Conservation (phyloP, 37 sponge, comb jelly and placozoan genomes). For the Spongilla lacustris region DNA sequence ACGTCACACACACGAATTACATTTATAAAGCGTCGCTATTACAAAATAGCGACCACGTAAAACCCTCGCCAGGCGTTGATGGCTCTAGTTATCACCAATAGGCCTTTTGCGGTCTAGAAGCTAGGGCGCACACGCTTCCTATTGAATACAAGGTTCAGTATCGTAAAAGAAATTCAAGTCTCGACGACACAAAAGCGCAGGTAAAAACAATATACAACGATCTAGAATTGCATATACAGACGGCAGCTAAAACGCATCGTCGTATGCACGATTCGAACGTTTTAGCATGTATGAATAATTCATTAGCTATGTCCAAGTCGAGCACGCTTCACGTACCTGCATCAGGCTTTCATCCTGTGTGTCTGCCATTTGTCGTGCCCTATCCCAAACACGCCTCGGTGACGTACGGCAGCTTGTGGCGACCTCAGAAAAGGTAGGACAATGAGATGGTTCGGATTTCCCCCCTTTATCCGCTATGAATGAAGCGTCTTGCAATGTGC, state of each 20-base stretch:
- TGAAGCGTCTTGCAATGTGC: background rate
- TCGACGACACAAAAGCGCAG: background rate
- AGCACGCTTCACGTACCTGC: slow-evolving; percentile 21
- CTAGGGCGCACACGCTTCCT: background rate
- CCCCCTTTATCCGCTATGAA: background rate
- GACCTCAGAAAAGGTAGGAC: background rate
- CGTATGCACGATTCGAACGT: background rate
- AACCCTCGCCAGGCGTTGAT: background rate
- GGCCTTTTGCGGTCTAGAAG: background rate
- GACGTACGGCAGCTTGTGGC: background rate
- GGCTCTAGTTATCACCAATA: background rate
- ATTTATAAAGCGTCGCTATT: background rate
- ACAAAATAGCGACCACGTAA: background rate
- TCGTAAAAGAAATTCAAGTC: background rate
- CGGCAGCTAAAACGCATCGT: too few species aligned
- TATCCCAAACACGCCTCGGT: background rate
- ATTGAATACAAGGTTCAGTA: background rate
- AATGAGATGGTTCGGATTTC: background rate
- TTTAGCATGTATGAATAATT: background rate
- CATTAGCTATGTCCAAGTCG: background rate
- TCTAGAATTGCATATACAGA: background rate
- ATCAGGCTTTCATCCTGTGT: slow-evolving; percentile 50
- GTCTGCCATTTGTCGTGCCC: slow-evolving; percentile 19
- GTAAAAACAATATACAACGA: background rate
- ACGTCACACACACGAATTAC: too few species aligned